Conservation (phyloP, 2,888 invertebrate genomes). For the Imbricaverruca yamaguchii region DNA sequence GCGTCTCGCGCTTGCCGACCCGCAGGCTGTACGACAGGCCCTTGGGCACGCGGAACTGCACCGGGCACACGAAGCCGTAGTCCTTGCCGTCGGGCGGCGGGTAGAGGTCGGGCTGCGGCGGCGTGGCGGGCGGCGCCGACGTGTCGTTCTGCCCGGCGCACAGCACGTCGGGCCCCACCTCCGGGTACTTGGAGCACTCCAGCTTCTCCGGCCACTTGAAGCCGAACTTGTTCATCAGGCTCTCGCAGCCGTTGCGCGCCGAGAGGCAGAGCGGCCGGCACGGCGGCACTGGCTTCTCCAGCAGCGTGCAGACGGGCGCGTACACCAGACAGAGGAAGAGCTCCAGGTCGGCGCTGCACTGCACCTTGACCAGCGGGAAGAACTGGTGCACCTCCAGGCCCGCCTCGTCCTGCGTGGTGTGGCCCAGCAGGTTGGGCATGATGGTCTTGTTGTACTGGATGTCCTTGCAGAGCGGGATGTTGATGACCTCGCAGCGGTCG, state of each 20-base stretch:
- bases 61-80: constrained; percentile 66
- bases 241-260: constrained; percentile 86
- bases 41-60: constrained; percentile 73
- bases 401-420: constrained; percentile 96
- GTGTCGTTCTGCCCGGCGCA: constrained; percentile 67
- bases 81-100: not conserved
- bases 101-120: not conserved
- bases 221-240: constrained; percentile 79
- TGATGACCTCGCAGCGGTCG: constrained; percentile 79
- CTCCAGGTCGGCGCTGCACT: constrained; percentile 88
- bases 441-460: constrained; percentile 93
- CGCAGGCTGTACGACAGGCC: constrained; percentile 70
- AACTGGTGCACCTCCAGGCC: constrained; percentile 96
- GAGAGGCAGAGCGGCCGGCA: constrained; percentile 91
- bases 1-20: constrained; percentile 42
- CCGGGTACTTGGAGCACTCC: constrained; percentile 87
- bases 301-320: constrained; percentile 85
- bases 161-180: constrained; percentile 54
- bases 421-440: constrained; percentile 95
- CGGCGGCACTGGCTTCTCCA: constrained; percentile 83
- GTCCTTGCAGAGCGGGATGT: constrained; percentile 93
- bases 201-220: constrained; percentile 97
- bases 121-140: constrained; percentile 44
- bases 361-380: constrained; percentile 96
- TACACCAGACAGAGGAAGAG: constrained; percentile 99